phyloP scores from a whole-genome alignment of 2,888 invertebrate genomes.

The Ophraella communa region DNA sequence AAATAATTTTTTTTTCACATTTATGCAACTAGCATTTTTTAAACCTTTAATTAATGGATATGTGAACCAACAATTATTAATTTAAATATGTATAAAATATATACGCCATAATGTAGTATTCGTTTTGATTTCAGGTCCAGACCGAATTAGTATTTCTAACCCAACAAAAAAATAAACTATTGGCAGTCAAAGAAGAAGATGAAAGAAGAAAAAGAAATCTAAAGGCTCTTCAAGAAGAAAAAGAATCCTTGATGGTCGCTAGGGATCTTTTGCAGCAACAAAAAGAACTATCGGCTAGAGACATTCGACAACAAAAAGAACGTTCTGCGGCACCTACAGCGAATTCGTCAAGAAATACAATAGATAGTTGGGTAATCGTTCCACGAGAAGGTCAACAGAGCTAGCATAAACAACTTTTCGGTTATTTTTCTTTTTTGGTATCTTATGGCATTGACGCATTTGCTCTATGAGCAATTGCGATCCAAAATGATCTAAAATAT shows the following conservation, averaged over 20 bases:
- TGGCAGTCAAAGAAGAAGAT: slow-evolving; percentile 68
- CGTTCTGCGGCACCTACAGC: slow-evolving; percentile 35
- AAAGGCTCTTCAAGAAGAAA: slow-evolving; percentile 58
- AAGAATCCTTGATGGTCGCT: slow-evolving; percentile 71
- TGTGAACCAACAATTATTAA: too few relatives aligned
- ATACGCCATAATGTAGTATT: too few relatives aligned
- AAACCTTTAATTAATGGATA: too few relatives aligned
- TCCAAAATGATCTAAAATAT: too few relatives aligned
- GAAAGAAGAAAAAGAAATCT: slow-evolving; percentile 50
- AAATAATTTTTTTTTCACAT: too few relatives aligned
- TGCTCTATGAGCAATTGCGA: too few relatives aligned
- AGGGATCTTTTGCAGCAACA: slow-evolving; percentile 72
- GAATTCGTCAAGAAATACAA: slow-evolving; percentile 37
- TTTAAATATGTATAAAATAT: too few relatives aligned
- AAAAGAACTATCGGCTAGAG: slow-evolving; percentile 63
- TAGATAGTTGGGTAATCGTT: slow-evolving; percentile 52
- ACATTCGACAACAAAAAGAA: slow-evolving; percentile 71
- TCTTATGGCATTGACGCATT: too few relatives aligned
- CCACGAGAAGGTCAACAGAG: slow-evolving; percentile 40
- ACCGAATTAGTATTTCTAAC: slow-evolving; percentile 83
- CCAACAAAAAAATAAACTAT: slow-evolving; percentile 78
- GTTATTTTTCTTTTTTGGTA: neutral
- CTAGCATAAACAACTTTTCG: slow-evolving; percentile 5
- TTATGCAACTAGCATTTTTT: too few relatives aligned
- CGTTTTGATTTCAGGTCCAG: slow-evolving; percentile 65